Evolutionary conservation across 2,113 vertebrate genomes (phyloP), one percentile per base, ranked within the genome.

Genomic region (Columba livia): DNA sequence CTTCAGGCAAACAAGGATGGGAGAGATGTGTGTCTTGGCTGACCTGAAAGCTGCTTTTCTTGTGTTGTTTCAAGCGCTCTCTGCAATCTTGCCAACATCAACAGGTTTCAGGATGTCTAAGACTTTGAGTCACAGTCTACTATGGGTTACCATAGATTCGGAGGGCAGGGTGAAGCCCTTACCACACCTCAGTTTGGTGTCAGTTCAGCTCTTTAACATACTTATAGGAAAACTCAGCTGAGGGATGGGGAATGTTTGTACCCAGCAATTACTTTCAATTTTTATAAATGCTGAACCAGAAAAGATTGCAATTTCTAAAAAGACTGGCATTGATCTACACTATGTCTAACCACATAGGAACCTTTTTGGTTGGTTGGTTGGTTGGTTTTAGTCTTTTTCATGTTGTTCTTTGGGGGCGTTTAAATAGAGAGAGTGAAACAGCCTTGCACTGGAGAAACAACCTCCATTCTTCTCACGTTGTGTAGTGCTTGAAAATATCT

Each of bases 21-120:
- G n/a, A 53, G 69, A 24, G 48, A 24, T 8, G 4, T 12, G 16
- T 2, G 0, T 11, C 56, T 28, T 0, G 0, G 13, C 51, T 85
- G 78, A 21, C 14, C 57, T 10, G 0, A 57, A 62, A 34, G 66
- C 38, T 53, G 44, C 10, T 29, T 71, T 75, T 12, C 20, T 9
- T 26, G 5, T 1, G 0, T 34, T 1, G 0, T 81, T 81, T 54
- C 50, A 42, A 11, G 24, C 0, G 0, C 15, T 24, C 5, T 47
- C 61, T 70, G 20, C 61, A n/a, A 1, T 24, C 34, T 36, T 70
- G 13, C 38, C 42, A 23, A 29, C 15, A 36, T 13, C 29, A 57
- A 0, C 15, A 24, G 60, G 4, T 67, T 81, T 61, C 21, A 44
- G 29, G 31, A 9, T 51, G 9, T 44, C 16, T 25, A 17, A 1